Evolutionary conservation across 2,888 invertebrate species (phyloP).

Genomic region (Drosophila borborema): DNA sequence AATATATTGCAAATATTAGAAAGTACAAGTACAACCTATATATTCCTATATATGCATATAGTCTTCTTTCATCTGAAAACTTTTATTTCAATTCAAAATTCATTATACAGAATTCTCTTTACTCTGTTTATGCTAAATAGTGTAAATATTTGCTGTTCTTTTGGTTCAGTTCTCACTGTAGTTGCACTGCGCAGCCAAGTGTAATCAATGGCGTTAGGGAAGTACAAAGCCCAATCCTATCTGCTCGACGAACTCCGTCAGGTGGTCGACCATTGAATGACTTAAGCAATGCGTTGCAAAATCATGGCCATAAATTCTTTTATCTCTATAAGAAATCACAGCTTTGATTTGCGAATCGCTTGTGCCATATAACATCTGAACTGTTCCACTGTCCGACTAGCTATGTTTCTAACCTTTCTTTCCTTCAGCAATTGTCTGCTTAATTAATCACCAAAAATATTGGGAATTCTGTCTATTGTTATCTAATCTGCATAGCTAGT

Average conservation of each 20-base stretch:
- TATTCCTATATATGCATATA: no score
- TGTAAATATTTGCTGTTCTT: neutral
- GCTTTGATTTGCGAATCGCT: conserved; percentile 45
- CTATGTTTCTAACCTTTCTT: neutral
- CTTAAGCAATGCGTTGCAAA: conserved; percentile 30
- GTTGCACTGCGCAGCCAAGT: neutral
- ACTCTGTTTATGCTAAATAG: no score
- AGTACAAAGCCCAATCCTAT: conserved; percentile 34
- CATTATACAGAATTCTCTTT: no score
- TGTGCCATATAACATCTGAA: conserved; percentile 3
- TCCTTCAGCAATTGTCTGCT: conserved; percentile 11
- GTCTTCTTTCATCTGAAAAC: neutral
- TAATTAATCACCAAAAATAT: conserved; percentile 47
- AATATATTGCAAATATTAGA: no score
- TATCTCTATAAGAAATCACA: conserved; percentile 66
- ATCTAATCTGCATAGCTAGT: conserved; percentile 47
- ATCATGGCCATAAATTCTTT: conserved; percentile 53
- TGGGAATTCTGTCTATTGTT: conserved; percentile 12
- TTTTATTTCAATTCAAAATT: neutral
- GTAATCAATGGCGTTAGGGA: conserved; percentile 22
- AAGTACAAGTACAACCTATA: no score
- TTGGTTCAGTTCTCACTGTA: neutral
- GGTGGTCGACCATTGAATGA: conserved; percentile 62
- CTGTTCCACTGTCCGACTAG: conserved; percentile 2
- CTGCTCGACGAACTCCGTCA: conserved; percentile 40